Base-by-base conservation (phyloP, 2,888 invertebrate genomes). In the Drosophila percnosoma region DNA sequence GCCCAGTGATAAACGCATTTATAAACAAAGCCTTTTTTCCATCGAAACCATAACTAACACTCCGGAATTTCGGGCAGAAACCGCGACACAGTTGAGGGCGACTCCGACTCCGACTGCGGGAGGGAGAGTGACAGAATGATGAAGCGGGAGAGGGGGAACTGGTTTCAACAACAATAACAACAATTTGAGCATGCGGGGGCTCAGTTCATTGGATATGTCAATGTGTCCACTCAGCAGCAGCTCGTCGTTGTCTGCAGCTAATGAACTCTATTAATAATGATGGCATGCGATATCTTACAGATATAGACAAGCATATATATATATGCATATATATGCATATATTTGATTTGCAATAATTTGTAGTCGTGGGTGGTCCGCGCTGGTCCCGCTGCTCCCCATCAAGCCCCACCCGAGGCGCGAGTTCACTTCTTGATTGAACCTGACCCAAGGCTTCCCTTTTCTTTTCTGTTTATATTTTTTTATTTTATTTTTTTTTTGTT, bases 21-120 rank as follows among this genome's bases (percentile, higher is more conserved):
- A 79, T 79, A 87, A 85, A 85, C 89, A 85, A 85, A 87, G 65
- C 82, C 75, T 84, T 89, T 45, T 81, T 73, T 81, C 74, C 89
- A 75, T 49, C 49, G 74, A 80, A 80, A 81, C 78, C 81, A 79
- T 75, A 70, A 69, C 80, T 59, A 72, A 78, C 53, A 60, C 60
- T 66, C 58, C 64, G 70, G 70, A 71, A 71, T 80, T 68, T 53
- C 61, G 55, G 55, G 52, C 45, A 65, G 45, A 62, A 27, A 55
- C 51, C 13, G 42, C 40, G 34, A 61, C 34, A 15, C 13, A 8
- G 15, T 13, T 24, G 48, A 24, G 4, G 15, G 15, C 7, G 8
- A 48, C 33, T 33, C 33, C 33, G 33, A 33, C 10, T 33, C 10
- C 18, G 15, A 36, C 45, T 21, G 2, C 5, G 49, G 18, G 10